Evolutionary conservation across 2,797 vertebrate genomes (phyloP).

Genomic region (Liparis tanakae): DNA sequence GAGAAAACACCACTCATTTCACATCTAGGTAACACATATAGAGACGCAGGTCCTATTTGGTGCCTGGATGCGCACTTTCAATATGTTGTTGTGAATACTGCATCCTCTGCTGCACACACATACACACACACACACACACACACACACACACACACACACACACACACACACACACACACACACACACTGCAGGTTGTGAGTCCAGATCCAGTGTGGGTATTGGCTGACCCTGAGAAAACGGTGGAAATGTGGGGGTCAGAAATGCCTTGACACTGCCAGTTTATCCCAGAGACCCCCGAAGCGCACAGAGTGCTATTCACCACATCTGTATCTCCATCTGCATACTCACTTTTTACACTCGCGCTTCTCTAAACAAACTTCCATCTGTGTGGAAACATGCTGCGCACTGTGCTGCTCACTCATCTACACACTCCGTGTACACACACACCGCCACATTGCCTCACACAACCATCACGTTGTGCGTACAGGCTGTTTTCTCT

Average conservation of each 20-base stretch:
- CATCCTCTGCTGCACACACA: slow-evolving; percentile 11
- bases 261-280: slow-evolving; percentile 30
- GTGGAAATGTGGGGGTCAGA: slow-evolving; percentile 35
- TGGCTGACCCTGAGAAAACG: slow-evolving; percentile 47
- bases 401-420: slow-evolving; percentile 23
- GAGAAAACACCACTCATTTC: not conserved
- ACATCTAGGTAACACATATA: not conserved
- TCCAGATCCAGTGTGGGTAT: slow-evolving; percentile 28
- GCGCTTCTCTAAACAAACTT: slow-evolving; percentile 72
- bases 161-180: slow-evolving; percentile 3
- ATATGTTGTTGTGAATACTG: not conserved
- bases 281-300: slow-evolving; percentile 47
- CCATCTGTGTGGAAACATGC: slow-evolving; percentile 65
- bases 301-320: slow-evolving; percentile 62
- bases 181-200: slow-evolving; percentile 10
- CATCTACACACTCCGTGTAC: slow-evolving; percentile 41
- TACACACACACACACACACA: slow-evolving; percentile 3
- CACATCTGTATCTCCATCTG: slow-evolving; percentile 74
- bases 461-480: slow-evolving; percentile 56
- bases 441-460: slow-evolving; percentile 34
- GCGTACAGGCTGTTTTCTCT: slow-evolving; percentile 49
- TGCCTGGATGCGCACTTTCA: not conserved
- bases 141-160: slow-evolving; percentile 12
- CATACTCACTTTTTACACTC: slow-evolving; percentile 60
- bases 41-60: not conserved